phyloP scores from a whole-genome alignment of 2,888 invertebrate species.

The Eristalinus sepulchralis region DNA sequence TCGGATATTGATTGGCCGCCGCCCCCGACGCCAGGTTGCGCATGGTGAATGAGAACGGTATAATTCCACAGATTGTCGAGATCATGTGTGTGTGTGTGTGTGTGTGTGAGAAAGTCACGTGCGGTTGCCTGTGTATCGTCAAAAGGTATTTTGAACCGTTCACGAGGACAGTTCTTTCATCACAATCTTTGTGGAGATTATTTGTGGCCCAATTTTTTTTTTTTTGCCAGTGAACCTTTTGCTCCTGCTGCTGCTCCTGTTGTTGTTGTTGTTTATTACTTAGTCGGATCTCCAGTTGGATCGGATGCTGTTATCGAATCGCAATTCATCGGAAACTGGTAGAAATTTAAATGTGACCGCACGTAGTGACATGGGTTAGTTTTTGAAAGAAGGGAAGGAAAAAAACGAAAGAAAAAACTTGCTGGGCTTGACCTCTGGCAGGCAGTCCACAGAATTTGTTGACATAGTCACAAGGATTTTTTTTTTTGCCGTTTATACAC shows the following conservation, averaged over 20 bases:
- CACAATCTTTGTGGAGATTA: background rate
- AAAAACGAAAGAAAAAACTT: background rate
- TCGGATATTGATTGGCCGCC: slow-evolving; percentile 28
- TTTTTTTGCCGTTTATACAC: background rate
- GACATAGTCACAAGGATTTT: background rate
- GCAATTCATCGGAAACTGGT: background rate
- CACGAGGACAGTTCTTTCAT: background rate
- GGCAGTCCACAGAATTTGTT: background rate
- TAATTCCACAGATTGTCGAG: slow-evolving; percentile 17
- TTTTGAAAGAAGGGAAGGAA: background rate
- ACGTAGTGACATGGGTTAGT: background rate
- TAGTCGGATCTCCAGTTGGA: background rate
- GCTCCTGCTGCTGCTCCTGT: background rate
- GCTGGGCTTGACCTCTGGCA: background rate
- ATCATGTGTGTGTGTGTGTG: background rate
- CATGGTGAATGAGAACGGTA: background rate
- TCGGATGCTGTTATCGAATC: background rate
- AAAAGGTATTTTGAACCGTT: slow-evolving; percentile 5
- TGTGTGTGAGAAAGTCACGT: slow-evolving; percentile 1
- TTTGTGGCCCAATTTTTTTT: background rate
- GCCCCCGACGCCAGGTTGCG: background rate
- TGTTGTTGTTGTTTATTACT: background rate
- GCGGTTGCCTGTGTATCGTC: background rate
- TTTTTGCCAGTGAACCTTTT: background rate
- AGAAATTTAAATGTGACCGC: background rate